Conservation (phyloP, 2,888 invertebrate genomes). For the Melanostoma mellinum region DNA sequence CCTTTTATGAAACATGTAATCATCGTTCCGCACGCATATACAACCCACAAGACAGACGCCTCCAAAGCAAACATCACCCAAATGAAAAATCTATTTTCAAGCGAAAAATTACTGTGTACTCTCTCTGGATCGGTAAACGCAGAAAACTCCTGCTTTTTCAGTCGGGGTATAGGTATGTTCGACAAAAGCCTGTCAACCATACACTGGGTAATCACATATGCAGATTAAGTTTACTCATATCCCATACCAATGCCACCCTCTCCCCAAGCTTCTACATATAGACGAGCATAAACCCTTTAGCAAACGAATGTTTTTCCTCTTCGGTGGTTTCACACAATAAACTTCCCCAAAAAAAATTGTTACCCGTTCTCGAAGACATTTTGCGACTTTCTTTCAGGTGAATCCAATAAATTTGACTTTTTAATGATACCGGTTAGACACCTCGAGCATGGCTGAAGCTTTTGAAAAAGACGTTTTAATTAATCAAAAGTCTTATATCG, state of each 20-base stretch:
- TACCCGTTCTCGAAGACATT: background rate
- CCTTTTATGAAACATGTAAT: conserved; percentile 69
- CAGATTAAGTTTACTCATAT: conserved; percentile 68
- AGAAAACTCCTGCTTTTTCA: conserved; percentile 1
- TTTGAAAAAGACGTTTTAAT: conserved; percentile 62
- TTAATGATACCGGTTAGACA: conserved; percentile 60
- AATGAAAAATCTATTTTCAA: conserved; percentile 56
- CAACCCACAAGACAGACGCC: conserved; percentile 54
- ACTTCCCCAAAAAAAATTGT: conserved; percentile 23
- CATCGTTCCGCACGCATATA: conserved; percentile 47
- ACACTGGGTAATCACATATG: conserved; percentile 70
- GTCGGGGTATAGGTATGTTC: conserved; percentile 37
- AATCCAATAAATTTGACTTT: conserved; percentile 70
- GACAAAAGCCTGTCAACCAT: conserved; percentile 43
- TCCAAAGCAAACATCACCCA: conserved; percentile 49
- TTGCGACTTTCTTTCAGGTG: conserved; percentile 59
- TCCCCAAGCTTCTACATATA: conserved; percentile 3
- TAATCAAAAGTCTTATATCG: conserved; percentile 67
- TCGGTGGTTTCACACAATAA: conserved; percentile 67
- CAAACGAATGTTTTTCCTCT: conserved; percentile 70
- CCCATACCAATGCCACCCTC: background rate
- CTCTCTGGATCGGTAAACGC: conserved; percentile 36
- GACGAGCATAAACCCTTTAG: conserved; percentile 54
- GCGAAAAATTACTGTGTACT: conserved; percentile 58
- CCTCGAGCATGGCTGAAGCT: conserved; percentile 26